phyloP scores from a whole-genome alignment of 1,140 invertebrate species.

The Drosophila varians region DNA sequence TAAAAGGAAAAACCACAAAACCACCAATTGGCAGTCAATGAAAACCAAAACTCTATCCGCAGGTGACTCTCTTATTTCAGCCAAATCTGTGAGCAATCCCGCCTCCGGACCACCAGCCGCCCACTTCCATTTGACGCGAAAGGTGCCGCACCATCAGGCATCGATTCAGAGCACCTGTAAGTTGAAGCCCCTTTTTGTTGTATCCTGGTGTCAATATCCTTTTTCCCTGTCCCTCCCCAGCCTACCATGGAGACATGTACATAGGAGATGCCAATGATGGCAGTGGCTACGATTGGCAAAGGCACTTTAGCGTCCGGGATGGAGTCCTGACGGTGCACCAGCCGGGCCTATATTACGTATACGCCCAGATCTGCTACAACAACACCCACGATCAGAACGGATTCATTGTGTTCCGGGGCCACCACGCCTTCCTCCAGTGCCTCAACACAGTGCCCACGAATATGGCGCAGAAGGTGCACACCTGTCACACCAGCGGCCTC shows the following conservation, averaged over 20 bases:
- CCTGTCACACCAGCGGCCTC: slow-evolving; percentile 90
- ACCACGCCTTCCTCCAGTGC: slow-evolving; percentile 84
- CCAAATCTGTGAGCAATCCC: slow-evolving; percentile 51
- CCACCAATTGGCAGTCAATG: slow-evolving; percentile 43
- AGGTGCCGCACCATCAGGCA: slow-evolving; percentile 39
- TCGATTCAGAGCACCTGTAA: slow-evolving; percentile 42
- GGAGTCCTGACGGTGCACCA: slow-evolving; percentile 86
- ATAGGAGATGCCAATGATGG: slow-evolving; percentile 59
- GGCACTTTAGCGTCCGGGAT: slow-evolving; percentile 53
- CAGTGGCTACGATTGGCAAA: slow-evolving; percentile 42
- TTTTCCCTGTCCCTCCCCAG: too few relatives aligned
- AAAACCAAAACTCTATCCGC: slow-evolving; percentile 33
- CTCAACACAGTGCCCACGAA: slow-evolving; percentile 85
- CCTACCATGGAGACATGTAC: slow-evolving; percentile 70
- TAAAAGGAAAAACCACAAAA: not conserved
- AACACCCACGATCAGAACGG: slow-evolving; percentile 88
- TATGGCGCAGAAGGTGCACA: slow-evolving; percentile 86
- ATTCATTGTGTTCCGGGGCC: slow-evolving; percentile 86
- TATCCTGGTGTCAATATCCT: too few relatives aligned
- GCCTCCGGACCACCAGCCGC: slow-evolving; percentile 45
- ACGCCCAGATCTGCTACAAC: slow-evolving; percentile 88
- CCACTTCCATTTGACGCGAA: slow-evolving; percentile 70
- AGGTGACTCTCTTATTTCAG: slow-evolving; percentile 82
- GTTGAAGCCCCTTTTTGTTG: slow-evolving; percentile 13
- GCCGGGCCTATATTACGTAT: slow-evolving; percentile 87